These are phyloP conservation scores for Melanogrammus aeglefinus DNA, from an alignment of 2,797 vertebrate genomes.

Conservation along the genomic window DNA sequence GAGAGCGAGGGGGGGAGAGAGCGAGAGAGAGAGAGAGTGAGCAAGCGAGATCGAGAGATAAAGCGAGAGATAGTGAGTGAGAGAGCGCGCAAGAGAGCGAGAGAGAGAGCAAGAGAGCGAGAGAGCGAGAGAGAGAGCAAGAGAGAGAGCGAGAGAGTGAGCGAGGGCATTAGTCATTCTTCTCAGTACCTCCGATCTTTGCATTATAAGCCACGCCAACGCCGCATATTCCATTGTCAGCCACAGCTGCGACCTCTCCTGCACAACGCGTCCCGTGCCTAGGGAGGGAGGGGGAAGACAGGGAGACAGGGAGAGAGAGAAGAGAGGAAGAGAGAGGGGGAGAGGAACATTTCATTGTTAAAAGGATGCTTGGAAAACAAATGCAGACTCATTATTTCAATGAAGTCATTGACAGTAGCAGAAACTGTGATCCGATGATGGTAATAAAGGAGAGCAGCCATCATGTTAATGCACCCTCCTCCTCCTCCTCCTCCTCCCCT, in stretches of 20 bases:
- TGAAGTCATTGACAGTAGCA: background rate
- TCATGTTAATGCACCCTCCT: background rate
- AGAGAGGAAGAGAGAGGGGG: too few relatives aligned
- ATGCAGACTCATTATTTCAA: background rate
- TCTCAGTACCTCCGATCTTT: constrained; percentile 80
- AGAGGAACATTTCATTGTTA: background rate
- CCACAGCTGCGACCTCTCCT: constrained; percentile 91
- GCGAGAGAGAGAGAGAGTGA: background rate
- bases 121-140: background rate
- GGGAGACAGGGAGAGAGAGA: constrained; percentile 28
- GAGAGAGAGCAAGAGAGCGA: too few relatives aligned
- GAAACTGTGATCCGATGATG: background rate
- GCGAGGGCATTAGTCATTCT: constrained; percentile 21
- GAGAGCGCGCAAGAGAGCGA: too few relatives aligned
- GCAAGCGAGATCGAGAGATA: background rate
- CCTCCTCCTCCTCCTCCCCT: too few relatives aligned
- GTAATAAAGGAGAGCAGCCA: background rate
- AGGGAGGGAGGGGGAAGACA: constrained; percentile 10
- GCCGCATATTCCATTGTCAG: constrained; percentile 94
- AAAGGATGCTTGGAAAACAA: background rate
- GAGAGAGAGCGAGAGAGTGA: background rate
- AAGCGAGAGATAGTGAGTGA: too few relatives aligned
- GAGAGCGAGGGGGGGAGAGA: too few relatives aligned
- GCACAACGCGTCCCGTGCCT: constrained; percentile 95
- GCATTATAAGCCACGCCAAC: constrained; percentile 94